Percentiles rank a stretch among this genome's conserved stretches.
Conservation (phyloP, 2,888 invertebrate species). For the Zygaena filipendulae region DNA sequence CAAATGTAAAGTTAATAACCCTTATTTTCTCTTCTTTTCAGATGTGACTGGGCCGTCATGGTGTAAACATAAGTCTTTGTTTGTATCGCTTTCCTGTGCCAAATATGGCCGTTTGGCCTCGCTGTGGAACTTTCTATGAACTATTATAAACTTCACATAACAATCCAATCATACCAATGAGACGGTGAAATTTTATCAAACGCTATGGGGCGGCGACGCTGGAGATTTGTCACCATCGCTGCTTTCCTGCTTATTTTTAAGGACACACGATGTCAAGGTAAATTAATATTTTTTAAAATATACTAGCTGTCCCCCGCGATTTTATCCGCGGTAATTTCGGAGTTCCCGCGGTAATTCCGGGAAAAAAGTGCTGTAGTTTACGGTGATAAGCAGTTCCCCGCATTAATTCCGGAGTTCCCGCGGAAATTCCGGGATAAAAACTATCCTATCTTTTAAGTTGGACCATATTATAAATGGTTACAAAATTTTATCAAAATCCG, state of each 20-base stretch:
- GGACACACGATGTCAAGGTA: constrained; percentile 58
- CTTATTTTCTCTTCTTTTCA: constrained; percentile 37
- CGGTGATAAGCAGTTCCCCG: too few relatives aligned
- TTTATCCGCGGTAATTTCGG: too few relatives aligned
- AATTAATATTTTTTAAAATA: too few relatives aligned
- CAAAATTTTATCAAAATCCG: too few relatives aligned
- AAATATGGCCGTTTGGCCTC: constrained; percentile 30
- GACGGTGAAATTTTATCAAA: constrained; percentile 45
- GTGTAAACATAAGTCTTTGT: constrained; percentile 14
- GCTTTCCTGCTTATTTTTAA: constrained; percentile 51
- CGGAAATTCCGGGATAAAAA: too few relatives aligned
- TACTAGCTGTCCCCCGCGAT: too few relatives aligned
- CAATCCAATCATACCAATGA: constrained; percentile 37
- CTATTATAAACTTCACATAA: constrained; percentile 25
- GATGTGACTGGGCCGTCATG: constrained; percentile 37
- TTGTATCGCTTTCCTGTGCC: constrained; percentile 27
- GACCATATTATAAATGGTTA: too few relatives aligned
- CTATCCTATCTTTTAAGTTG: too few relatives aligned
- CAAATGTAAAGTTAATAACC: too few relatives aligned
- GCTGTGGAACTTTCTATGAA: constrained; percentile 26
- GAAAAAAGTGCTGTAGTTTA: too few relatives aligned
- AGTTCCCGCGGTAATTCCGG: too few relatives aligned
- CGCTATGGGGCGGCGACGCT: constrained; percentile 58
- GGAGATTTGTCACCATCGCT: constrained; percentile 52
- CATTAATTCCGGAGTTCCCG: too few relatives aligned